A percentile compares a stretch with the other conserved stretches of the same genome.
phyloP scores from a whole-genome alignment of 1,140 invertebrate genomes.

The Ips typographus region DNA sequence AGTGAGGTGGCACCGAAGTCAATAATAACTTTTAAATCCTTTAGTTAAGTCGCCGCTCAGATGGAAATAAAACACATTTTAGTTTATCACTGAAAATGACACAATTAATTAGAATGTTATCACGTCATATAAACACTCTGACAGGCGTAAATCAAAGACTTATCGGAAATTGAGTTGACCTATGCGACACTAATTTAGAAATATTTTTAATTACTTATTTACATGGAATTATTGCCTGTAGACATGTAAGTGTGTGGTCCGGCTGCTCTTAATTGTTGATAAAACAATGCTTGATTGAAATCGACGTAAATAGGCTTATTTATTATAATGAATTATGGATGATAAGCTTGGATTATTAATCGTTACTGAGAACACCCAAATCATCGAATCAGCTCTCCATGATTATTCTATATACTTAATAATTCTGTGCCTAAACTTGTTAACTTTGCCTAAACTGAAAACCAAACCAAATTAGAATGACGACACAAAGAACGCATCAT shows the following conservation, averaged over 20 bases:
- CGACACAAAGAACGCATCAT: too few relatives aligned
- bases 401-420: too few relatives aligned
- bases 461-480: too few relatives aligned
- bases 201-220: conserved; percentile 41
- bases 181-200: conserved; percentile 37
- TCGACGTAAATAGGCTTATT: conserved; percentile 29
- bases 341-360: not conserved
- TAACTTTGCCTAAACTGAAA: too few relatives aligned
- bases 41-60: conserved; percentile 16
- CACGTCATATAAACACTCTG: conserved; percentile 31
- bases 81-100: conserved; percentile 33
- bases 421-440: too few relatives aligned
- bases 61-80: conserved; percentile 27
- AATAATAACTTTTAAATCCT: conserved; percentile 11
- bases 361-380: not conserved
- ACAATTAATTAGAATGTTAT: conserved; percentile 35
- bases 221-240: conserved; percentile 38
- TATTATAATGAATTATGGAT: conserved; percentile 33
- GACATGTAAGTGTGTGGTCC: conserved; percentile 38
- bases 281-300: conserved; percentile 37
- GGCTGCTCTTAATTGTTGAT: conserved; percentile 29
- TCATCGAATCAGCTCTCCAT: too few relatives aligned
- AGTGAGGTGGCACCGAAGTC: conserved; percentile 13
- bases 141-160: conserved; percentile 29
- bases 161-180: conserved; percentile 38